phyloP scores from a whole-genome alignment of 2,113 vertebrate species.

The Ariopsis seemanni region DNA sequence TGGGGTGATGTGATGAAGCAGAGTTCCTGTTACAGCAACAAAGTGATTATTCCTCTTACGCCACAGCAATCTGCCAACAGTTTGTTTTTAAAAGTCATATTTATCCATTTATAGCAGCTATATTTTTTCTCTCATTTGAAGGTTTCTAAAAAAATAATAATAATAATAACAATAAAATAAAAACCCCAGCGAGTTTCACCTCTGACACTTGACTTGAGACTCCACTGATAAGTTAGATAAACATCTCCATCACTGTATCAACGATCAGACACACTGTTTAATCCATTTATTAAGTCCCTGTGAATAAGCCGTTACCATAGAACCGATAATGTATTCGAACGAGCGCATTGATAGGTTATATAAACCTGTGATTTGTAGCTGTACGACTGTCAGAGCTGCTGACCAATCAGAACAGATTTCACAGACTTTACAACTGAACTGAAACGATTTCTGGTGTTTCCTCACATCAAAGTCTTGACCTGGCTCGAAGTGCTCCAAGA shows the following conservation, averaged over 20 bases:
- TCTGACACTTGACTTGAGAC: neutral
- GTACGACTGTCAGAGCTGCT: neutral
- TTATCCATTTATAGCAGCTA: neutral
- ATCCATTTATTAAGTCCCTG: neutral
- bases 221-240: neutral
- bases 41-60: neutral
- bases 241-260: neutral
- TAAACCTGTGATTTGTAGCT: neutral
- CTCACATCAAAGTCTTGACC: neutral
- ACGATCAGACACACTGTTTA: too few relatives aligned
- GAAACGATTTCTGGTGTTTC: too few relatives aligned
- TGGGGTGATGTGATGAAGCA: neutral
- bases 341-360: neutral
- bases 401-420: neutral
- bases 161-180: too few relatives aligned
- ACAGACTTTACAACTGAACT: too few relatives aligned
- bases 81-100: too few relatives aligned
- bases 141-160: too few relatives aligned
- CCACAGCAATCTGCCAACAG: neutral
- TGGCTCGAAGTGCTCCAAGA: neutral
- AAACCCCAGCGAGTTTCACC: too few relatives aligned
- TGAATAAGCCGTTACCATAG: neutral
- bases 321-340: neutral
- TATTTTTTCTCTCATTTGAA: neutral
- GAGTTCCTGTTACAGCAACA: neutral